Base-by-base conservation (phyloP, 2,888 invertebrate species). In the Saturnia japonica region DNA sequence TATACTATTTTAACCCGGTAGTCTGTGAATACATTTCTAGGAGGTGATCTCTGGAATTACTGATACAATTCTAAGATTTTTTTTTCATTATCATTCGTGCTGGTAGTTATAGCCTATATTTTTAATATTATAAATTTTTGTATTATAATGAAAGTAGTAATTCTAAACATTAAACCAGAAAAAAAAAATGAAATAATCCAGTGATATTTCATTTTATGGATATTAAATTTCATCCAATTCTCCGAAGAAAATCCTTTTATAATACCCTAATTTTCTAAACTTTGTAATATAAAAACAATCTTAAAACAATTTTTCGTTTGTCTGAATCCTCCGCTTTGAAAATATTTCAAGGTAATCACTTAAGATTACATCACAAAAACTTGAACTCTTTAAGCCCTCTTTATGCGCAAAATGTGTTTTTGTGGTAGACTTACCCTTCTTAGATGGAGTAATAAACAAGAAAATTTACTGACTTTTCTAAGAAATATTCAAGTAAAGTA, bases 261-360 rank as follows among this genome's bases (percentile, higher is more conserved):
- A 57, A 69, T 71, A 57, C 28, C 67, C 28, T 42, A 69, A 71
- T 57, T 71, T n/a, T 67, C 45, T 40, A 74, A 80, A 82, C 72
- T 82, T 80, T 72, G 57, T 71, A 66, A 77, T 79, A 82, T 81
- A 84, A 83, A 87, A 88, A 85, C 79, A 85, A 83, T 83, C 81
- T 78, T 80, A 81, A 87, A 88, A 85, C 82, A 87, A 85, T 87
- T 86, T 85, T 79, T 77, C 74, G 79, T 76, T 77, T 80, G 73
- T 77, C 74, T 71, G 72, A 71, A 77, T 77, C 82, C 81, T 82
- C 85, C 86, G 85, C 82, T 86, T 80, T 82, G 77, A 85, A 90
- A 89, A 86, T 88, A 87, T 89, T 90, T 87, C 83, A 86, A 85
- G 84, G 88, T 91, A 91, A 93, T 91, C 90, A 89, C 84, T 85